Evolutionary conservation across 35 echinoderm and acorn worm genomes (phyloP), one percentile per base, ranked within the genome.

Genomic region (Ptychodera flava): DNA sequence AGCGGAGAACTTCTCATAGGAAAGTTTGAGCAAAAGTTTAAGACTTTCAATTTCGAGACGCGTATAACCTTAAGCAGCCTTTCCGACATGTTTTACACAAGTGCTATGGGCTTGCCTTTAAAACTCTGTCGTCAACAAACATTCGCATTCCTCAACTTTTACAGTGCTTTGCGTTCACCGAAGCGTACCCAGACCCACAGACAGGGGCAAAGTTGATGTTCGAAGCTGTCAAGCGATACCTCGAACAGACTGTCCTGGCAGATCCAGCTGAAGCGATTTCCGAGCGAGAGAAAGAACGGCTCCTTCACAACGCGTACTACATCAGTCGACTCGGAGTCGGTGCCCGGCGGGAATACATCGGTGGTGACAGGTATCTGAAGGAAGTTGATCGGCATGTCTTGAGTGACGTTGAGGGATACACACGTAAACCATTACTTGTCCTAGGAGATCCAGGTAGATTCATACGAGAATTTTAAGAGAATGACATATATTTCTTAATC

Each of bases 161-260:
- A 14, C 1, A 94, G 92, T 90, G 89, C 30, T 89, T 94, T 37
- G 80, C 79, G n/a, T 30, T 90, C 15, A 28, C 88, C 35, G 82
- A 83, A 81, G 87, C 45, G 6, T 94, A 94, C 78, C 36, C 89
- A 0, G 87, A 84, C 35, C 92, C 92, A 1, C 85, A 80, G 6
- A 88, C 81, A 36, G 92, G 92, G 1, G 92, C 92, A 31, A 31
- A 45, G 35, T 76, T 94, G 76, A 94, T 94, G 92, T 94, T 88
- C 35, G 88, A 90, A 37, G 87, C 92, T 33, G 88, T 91, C 27
- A 77, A 88, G 2, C 31, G 78, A 14, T 82, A 88, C 82, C 87
- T 92, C 33, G 37, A 83, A 37, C 28, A 31, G 6, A 75, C 36
- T 6, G 64, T 92, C 28, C 86, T 89, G 27, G 88, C 81, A 2